Evolutionary conservation across 2,888 invertebrate genomes (phyloP), one percentile per base, ranked within the genome.

Genomic region (Pemphredon lugubris): DNA sequence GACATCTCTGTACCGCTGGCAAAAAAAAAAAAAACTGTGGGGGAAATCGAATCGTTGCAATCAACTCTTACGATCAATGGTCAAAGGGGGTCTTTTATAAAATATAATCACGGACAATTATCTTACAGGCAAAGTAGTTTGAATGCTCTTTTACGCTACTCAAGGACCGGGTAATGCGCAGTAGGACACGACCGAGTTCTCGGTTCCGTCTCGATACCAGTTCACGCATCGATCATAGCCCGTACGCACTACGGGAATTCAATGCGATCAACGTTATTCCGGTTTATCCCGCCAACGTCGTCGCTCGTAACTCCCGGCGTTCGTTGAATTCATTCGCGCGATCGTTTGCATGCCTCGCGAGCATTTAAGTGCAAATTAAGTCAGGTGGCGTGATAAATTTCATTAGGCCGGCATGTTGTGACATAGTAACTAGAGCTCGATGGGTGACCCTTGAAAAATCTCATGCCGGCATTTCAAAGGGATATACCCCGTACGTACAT

Each of bases 281-380:
- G 75, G 70, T 71, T 79, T 58, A 58, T 51, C 40, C 26, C 34
- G 66, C 50, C n/a, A 63, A 55, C 55, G 39, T 65, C 68, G 42
- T 7, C 40, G 32, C n/a, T 63, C 73, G 68, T 57, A 78, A 78
- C 45, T 77, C 65, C 67, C 54, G 53, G 26, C 57, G 44, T 51
- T 47, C 63, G 63, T 57, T 51, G 51, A 53, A 69, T 71, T 57
- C 72, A 59, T 67, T 63, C 55, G 58, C 75, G 37, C 65, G 68
- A 58, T 60, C 74, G 73, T 73, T 82, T 61, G 82, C 77, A 80
- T 82, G 81, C 72, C 69, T 64, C 65, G 63, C 70, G 75, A 73
- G 66, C 78, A 75, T 83, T n/a, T 79, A 82, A 81, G 77, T 73
- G 75, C 77, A 78, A 84, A 82, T 84, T 82, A 83, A 84, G 69